Evolutionary conservation across 2,797 vertebrate genomes (phyloP).

Genomic region (Falco rusticolus): DNA sequence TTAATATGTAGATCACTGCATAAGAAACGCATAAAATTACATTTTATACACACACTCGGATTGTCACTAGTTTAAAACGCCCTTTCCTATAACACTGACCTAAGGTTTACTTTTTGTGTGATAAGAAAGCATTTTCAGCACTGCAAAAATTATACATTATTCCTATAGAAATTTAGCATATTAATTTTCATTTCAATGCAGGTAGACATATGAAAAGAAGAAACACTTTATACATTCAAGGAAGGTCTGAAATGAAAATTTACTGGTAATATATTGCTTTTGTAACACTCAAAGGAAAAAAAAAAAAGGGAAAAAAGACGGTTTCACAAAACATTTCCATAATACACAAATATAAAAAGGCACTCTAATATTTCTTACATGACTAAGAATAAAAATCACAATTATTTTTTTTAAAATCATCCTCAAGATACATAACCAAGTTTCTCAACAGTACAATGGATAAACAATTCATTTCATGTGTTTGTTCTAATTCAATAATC

Average conservation of each 20-base stretch:
- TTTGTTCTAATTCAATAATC: constrained; percentile 61
- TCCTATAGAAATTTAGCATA: constrained; percentile 77
- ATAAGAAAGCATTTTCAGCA: constrained; percentile 79
- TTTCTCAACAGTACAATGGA: constrained; percentile 72
- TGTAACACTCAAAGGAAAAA: constrained; percentile 74
- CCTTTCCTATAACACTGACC: constrained; percentile 79
- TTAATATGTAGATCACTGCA: constrained; percentile 75
- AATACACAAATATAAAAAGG: constrained; percentile 84
- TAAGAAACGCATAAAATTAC: constrained; percentile 75
- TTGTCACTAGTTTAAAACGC: constrained; percentile 80
- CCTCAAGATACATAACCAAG: constrained; percentile 66
- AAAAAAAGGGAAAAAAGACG: constrained; percentile 61
- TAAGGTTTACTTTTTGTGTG: constrained; percentile 73
- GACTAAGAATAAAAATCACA: constrained; percentile 71
- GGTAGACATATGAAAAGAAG: constrained; percentile 64
- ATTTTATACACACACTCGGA: constrained; percentile 77
- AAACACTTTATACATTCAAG: constrained; percentile 77
- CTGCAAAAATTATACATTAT: constrained; percentile 75
- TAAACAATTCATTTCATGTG: constrained; percentile 64
- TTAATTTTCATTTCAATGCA: constrained; percentile 77
- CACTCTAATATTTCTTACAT: constrained; percentile 82
- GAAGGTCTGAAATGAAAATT: constrained; percentile 76
- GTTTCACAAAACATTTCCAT: constrained; percentile 77
- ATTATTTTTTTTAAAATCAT: constrained; percentile 44
- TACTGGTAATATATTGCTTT: constrained; percentile 81